Evolutionary conservation across 2,888 invertebrate genomes (phyloP).

Genomic region (Tanypteryx hageni): DNA sequence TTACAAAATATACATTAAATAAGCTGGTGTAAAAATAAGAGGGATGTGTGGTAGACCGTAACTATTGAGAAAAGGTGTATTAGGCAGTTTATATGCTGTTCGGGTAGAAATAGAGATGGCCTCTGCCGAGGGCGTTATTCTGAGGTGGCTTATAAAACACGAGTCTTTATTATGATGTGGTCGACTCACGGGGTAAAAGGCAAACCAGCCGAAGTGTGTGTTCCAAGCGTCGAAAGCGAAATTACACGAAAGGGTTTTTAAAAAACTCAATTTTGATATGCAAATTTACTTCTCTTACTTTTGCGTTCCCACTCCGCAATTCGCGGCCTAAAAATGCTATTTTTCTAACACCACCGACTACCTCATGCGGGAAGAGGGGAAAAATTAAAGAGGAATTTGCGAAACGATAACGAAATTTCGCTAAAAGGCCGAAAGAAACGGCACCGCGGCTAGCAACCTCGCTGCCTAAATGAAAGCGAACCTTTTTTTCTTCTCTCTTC

Average conservation of each 20-base stretch:
- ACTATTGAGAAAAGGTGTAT: no score
- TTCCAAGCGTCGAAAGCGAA: background rate
- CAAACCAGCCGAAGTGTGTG: background rate
- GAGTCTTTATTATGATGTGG: background rate
- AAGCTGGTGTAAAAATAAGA: no score
- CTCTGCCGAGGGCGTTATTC: background rate
- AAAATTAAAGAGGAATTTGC: no score
- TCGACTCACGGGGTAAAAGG: background rate
- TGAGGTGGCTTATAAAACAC: background rate
- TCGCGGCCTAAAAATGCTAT: background rate
- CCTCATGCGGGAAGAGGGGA: no score
- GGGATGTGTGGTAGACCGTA: no score
- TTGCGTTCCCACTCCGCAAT: background rate
- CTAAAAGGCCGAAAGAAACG: background rate
- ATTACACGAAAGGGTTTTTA: background rate
- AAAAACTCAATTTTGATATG: background rate
- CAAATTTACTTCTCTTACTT: background rate
- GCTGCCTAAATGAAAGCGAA: background rate
- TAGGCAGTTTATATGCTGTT: background rate
- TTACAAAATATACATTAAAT: no score
- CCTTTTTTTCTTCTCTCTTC: background rate
- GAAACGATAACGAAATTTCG: no score
- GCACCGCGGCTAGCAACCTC: background rate
- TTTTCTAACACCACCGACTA: no score
- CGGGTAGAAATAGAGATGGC: background rate